These are phyloP conservation scores for Takifugu bimaculatus DNA, from an alignment of 2,113 vertebrate genomes.

Conservation along the genomic window DNA sequence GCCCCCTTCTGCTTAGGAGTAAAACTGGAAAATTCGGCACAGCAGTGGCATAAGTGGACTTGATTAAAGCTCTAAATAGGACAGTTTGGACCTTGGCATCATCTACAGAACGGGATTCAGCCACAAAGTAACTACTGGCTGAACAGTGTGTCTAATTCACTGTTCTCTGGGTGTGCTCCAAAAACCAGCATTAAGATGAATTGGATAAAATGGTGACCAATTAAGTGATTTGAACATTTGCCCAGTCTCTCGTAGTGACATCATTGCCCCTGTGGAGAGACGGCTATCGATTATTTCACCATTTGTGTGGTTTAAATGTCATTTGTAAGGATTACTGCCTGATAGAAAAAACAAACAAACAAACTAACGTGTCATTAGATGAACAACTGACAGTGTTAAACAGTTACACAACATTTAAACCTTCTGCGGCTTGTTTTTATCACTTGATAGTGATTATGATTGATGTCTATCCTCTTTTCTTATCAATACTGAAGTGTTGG, in stretches of 20 bases:
- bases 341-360: too few species aligned
- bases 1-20: conserved; percentile 21
- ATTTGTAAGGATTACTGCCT: too few species aligned
- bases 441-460: too few species aligned
- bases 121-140: conserved; percentile 44
- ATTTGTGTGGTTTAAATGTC: too few species aligned
- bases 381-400: too few species aligned
- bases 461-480: too few species aligned
- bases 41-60: not conserved
- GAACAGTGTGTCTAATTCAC: conserved; percentile 35
- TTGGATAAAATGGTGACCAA: conserved; percentile 70
- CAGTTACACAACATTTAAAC: too few species aligned
- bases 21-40: conserved; percentile 26
- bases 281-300: too few species aligned
- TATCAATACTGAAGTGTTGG: too few species aligned
- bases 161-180: conserved; percentile 69
- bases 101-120: conserved; percentile 10
- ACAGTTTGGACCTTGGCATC: conserved; percentile 18
- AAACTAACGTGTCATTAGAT: too few species aligned
- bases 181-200: conserved; percentile 64
- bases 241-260: conserved; percentile 48
- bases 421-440: too few species aligned
- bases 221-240: conserved; percentile 72
- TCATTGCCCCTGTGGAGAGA: too few species aligned
- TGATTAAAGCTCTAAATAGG: conserved; percentile 31